phyloP scores from a whole-genome alignment of 2,888 invertebrate genomes.

The Ceriagrion tenellum region DNA sequence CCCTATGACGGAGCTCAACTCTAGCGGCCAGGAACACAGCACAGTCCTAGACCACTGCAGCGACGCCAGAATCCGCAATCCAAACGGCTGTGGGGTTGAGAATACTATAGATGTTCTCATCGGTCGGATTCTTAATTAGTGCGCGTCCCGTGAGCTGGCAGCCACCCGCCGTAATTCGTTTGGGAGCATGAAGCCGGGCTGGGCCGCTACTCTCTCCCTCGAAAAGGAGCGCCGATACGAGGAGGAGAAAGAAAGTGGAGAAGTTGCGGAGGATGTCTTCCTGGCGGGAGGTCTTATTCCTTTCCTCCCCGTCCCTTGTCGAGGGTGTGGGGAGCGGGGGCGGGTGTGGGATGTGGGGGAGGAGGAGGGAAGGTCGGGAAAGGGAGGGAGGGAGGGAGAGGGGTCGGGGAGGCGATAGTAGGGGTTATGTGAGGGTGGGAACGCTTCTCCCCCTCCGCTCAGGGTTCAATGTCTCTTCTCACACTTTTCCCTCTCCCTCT shows the following conservation, averaged over 20 bases:
- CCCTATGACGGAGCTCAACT: too few species aligned
- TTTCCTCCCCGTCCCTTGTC: not conserved
- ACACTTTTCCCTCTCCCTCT: not conserved
- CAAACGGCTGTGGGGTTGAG: not conserved
- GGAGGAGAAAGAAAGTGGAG: not conserved
- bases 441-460: not conserved
- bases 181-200: not conserved
- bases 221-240: too few species aligned
- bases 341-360: not conserved
- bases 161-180: not conserved
- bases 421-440: conserved; percentile 49
- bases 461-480: conserved; percentile 58
- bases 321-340: not conserved
- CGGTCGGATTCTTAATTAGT: conserved; percentile 8
- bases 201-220: too few species aligned
- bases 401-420: not conserved
- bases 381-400: too few species aligned
- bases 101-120: not conserved
- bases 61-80: not conserved
- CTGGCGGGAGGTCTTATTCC: conserved; percentile 44
- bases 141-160: not conserved
- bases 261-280: conserved; percentile 24
- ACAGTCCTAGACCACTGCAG: not conserved
- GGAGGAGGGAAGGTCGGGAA: too few species aligned
- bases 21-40: not conserved